Evolutionary conservation across 2,113 vertebrate genomes (phyloP).

Genomic region (Cyprinodon tularosa): DNA sequence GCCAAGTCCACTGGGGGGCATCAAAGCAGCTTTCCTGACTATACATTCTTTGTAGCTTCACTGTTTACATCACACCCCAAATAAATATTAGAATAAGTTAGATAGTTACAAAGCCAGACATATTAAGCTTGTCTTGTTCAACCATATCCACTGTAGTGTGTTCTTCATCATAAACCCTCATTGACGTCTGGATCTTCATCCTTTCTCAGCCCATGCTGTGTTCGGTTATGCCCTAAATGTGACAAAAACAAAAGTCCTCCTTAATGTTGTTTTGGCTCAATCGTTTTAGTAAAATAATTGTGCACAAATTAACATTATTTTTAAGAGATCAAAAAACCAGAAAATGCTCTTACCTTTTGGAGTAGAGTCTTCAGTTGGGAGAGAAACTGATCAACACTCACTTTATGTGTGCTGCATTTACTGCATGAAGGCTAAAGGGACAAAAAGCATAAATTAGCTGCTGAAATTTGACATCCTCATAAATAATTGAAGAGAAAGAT

Average conservation of each 20-base stretch:
- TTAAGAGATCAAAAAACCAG: background rate
- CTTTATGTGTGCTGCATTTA: conserved; percentile 40
- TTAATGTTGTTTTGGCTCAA: background rate
- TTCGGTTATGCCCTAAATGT: conserved; percentile 34
- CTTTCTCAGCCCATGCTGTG: conserved; percentile 7
- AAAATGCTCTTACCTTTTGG: conserved; percentile 57
- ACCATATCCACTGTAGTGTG: conserved; percentile 70
- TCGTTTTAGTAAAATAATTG: background rate
- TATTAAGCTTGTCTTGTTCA: conserved; percentile 12
- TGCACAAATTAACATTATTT: background rate
- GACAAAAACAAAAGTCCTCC: background rate
- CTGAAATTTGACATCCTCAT: too few species aligned
- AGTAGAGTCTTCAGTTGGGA: conserved; percentile 55
- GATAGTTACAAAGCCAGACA: conserved; percentile 52
- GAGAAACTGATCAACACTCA: conserved; percentile 44
- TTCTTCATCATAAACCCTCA: conserved; percentile 41
- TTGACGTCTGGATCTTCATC: conserved; percentile 1
- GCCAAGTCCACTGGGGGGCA: conserved; percentile 58
- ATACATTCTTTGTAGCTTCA: conserved; percentile 24
- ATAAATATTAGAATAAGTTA: conserved; percentile 76
- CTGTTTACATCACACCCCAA: conserved; percentile 13
- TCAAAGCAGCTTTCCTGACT: conserved; percentile 52
- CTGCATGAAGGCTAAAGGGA: conserved; percentile 57
- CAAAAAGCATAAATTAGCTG: background rate
- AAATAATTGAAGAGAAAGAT: background rate